These are phyloP conservation scores for Sarcophaga subvicina DNA, from an alignment of 2,888 invertebrate species.

Conservation along the genomic window DNA sequence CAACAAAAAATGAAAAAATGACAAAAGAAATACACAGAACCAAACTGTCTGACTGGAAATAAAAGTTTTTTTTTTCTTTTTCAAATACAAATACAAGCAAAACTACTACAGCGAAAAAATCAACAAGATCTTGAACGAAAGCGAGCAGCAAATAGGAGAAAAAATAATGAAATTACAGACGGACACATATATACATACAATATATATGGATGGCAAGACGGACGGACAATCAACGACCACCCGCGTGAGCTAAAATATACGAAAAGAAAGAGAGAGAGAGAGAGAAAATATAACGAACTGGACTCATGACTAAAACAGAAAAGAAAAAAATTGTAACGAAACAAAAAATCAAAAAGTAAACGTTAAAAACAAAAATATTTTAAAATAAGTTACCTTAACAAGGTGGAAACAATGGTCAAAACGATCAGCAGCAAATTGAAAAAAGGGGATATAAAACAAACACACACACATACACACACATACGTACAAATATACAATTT, in stretches of 20 bases:
- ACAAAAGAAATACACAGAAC: slow-evolving; percentile 36
- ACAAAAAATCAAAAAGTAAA: slow-evolving; percentile 47
- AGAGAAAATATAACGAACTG: too few species aligned
- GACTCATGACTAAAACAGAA: slow-evolving; percentile 58
- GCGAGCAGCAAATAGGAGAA: not conserved
- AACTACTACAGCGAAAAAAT: slow-evolving; percentile 14
- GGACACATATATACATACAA: not conserved
- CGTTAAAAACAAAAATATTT: slow-evolving; percentile 2
- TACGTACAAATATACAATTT: not conserved
- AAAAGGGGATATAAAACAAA: not conserved
- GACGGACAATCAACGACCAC: slow-evolving; percentile 63
- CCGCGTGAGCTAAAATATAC: slow-evolving; percentile 58
- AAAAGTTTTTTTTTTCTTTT: slow-evolving; percentile 40
- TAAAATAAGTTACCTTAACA: slow-evolving; percentile 51
- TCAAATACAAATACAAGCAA: slow-evolving; percentile 8
- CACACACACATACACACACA: not conserved
- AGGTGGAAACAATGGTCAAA: slow-evolving; percentile 41
- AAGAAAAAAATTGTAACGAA: not conserved
- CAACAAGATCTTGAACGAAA: slow-evolving; percentile 37
- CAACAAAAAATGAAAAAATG: slow-evolving; percentile 26
- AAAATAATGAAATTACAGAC: slow-evolving; percentile 21
- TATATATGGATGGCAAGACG: slow-evolving; percentile 24
- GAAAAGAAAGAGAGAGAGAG: slow-evolving; percentile 15
- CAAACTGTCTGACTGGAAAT: slow-evolving; percentile 66
- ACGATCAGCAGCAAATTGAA: not conserved